Evolutionary conservation across 2,113 vertebrate genomes (phyloP).

Genomic region (Prochilodus magdalenae): DNA sequence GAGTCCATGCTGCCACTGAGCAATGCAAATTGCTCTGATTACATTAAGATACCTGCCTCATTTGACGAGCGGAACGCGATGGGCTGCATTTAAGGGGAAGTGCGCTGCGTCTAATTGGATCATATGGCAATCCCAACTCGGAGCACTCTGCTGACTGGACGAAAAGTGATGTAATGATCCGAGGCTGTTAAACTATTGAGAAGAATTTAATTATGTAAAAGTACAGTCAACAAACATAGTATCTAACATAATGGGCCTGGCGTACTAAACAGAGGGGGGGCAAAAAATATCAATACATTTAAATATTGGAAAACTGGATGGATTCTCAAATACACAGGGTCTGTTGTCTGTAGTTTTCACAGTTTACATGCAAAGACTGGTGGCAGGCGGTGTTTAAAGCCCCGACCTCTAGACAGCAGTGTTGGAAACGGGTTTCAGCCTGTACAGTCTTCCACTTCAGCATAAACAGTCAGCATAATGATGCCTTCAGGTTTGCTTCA

Average conservation of each 20-base stretch:
- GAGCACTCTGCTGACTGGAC: conserved; percentile 68
- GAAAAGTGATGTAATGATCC: conserved; percentile 46
- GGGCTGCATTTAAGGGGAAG: conserved; percentile 38
- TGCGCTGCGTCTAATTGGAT: conserved; percentile 40
- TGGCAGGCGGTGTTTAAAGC: no score
- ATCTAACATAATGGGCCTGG: background rate
- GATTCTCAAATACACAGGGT: no score
- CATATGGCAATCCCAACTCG: conserved; percentile 49
- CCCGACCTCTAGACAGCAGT: no score
- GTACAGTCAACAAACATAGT: conserved; percentile 34
- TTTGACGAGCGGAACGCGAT: conserved; percentile 25
- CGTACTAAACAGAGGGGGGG: background rate
- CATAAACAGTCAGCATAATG: no score
- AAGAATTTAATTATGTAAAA: conserved; percentile 42
- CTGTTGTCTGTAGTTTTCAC: no score
- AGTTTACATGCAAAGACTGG: no score
- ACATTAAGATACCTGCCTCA: conserved; percentile 32
- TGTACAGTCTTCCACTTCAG: no score
- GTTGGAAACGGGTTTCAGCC: no score
- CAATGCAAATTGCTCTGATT: conserved; percentile 50
- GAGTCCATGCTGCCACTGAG: conserved; percentile 45
- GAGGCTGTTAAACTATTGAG: conserved; percentile 37
- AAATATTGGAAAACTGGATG: no score
- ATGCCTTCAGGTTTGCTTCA: no score
- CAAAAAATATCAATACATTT: no score